Conservation (phyloP, 2,888 invertebrate genomes). For the Polietes domitor region DNA sequence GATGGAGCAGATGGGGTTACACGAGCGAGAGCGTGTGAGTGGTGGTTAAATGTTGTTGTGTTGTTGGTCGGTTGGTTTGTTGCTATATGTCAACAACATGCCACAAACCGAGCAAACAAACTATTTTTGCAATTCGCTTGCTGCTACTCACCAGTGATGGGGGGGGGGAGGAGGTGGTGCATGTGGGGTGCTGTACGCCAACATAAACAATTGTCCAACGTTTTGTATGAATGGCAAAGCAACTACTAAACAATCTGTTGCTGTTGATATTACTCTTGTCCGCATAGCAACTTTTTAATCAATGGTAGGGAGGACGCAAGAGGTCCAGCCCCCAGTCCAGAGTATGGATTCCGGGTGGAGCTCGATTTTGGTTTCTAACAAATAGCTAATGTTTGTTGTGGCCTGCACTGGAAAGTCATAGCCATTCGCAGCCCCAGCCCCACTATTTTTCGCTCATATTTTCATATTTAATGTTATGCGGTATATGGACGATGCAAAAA, state of each 20-base stretch:
- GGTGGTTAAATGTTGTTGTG: conserved; percentile 44
- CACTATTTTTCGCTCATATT: conserved; percentile 50
- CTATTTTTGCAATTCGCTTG: conserved; percentile 64
- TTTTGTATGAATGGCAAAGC: conserved; percentile 46
- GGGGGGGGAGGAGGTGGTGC: background rate
- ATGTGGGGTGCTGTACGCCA: conserved; percentile 41
- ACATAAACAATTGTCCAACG: conserved; percentile 54
- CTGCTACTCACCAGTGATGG: conserved; percentile 22
- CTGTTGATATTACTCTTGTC: conserved; percentile 48
- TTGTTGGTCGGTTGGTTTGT: conserved; percentile 44
- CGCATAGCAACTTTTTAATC: conserved; percentile 56
- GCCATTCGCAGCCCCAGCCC: background rate
- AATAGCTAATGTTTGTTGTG: conserved; percentile 45
- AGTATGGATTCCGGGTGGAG: background rate
- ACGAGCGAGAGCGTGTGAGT: conserved; percentile 30
- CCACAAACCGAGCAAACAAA: conserved; percentile 67
- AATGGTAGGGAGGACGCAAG: conserved; percentile 39
- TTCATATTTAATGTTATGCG: conserved; percentile 61
- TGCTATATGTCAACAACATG: conserved; percentile 67
- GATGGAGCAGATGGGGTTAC: too few relatives aligned
- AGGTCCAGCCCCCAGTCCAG: background rate
- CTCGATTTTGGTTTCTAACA: conserved; percentile 36
- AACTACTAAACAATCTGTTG: conserved; percentile 64
- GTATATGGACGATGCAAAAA: conserved; percentile 28
- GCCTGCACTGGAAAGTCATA: conserved; percentile 28